phyloP scores from a whole-genome alignment of 2,113 vertebrate species.

The Halcyon senegalensis region DNA sequence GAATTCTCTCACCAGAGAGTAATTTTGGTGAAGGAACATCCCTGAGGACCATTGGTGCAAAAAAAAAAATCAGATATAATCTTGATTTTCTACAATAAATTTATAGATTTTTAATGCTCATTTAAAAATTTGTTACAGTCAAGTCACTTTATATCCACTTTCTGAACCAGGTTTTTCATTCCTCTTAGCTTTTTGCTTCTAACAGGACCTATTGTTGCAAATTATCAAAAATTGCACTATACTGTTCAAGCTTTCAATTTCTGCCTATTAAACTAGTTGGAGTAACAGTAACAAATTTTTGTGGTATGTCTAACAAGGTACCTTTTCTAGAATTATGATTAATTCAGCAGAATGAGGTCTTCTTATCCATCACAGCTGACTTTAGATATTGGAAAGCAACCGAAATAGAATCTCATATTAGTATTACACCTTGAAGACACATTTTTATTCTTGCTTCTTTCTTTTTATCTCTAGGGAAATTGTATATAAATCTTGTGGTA shows the following conservation, averaged over 20 bases:
- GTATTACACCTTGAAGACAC: not conserved
- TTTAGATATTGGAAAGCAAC: not conserved
- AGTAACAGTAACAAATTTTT: not conserved
- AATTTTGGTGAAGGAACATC: not conserved
- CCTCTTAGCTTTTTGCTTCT: not conserved
- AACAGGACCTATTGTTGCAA: not conserved
- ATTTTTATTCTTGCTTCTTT: not conserved
- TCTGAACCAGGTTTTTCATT: not conserved
- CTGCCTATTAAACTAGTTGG: not conserved
- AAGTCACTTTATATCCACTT: not conserved
- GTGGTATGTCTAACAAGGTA: not conserved
- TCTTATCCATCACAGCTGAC: not conserved
- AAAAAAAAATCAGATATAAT: not conserved
- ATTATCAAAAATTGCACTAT: not conserved
- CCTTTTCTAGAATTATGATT: not conserved
- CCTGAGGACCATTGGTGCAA: fast-evolving
- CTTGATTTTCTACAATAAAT: not conserved
- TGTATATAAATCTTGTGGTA: not conserved
- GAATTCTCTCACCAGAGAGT: not conserved
- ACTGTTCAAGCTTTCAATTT: not conserved
- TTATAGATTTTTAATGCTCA: not conserved
- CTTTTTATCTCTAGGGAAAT: not conserved
- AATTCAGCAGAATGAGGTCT: not conserved
- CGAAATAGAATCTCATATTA: not conserved
- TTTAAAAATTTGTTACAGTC: not conserved